These are phyloP conservation scores for Muntiacus reevesi DNA, from an alignment of 2,113 vertebrate species.

Conservation along the genomic window DNA sequence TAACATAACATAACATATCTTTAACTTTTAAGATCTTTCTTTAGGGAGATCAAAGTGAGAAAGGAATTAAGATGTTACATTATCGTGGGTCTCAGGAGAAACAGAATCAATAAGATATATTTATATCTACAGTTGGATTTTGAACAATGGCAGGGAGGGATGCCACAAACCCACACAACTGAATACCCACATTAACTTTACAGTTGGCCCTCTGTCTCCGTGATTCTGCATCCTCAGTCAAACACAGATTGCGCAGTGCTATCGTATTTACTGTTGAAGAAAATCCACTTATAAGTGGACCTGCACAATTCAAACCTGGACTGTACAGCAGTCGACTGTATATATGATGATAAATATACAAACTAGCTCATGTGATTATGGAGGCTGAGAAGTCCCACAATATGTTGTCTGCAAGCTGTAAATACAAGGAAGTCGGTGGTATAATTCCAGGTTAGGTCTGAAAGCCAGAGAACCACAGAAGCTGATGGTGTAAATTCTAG, in stretches of 20 bases:
- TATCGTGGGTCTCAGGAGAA: not conserved
- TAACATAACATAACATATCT: not conserved
- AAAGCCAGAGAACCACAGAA: not conserved
- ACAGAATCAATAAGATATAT: not conserved
- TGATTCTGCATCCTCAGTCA: not conserved
- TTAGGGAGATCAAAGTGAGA: not conserved
- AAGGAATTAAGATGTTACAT: not conserved
- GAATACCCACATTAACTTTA: not conserved
- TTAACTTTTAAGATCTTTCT: not conserved
- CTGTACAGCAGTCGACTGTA: not conserved
- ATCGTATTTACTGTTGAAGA: not conserved
- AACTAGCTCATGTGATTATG: not conserved
- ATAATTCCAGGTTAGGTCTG: not conserved
- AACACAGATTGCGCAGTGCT: not conserved
- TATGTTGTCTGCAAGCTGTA: not conserved
- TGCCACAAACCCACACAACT: not conserved
- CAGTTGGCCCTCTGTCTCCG: too few relatives aligned
- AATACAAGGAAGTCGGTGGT: not conserved
- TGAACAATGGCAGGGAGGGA: not conserved
- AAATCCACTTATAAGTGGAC: not conserved
- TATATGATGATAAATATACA: not conserved
- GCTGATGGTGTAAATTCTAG: not conserved
- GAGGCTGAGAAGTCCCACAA: not conserved
- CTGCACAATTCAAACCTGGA: not conserved
- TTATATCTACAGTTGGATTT: not conserved